A percentile compares a stretch with the other conserved stretches of the same genome.
Conservation (phyloP, 2,888 invertebrate species). For the Chrysolina haemoptera region DNA sequence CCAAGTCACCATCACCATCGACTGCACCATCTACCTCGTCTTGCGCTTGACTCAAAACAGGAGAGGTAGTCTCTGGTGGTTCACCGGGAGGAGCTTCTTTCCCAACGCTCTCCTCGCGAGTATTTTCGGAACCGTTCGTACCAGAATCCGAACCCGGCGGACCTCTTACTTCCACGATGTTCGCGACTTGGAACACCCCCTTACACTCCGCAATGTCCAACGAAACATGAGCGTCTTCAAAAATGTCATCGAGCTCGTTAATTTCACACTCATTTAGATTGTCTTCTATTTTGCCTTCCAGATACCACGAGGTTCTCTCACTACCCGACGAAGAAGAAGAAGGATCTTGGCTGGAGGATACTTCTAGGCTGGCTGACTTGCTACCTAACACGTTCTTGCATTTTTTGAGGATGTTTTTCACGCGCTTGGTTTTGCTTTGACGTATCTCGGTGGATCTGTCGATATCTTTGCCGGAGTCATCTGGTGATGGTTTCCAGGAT, state of each 20-base stretch:
- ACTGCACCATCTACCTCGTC: slow-evolving; percentile 61
- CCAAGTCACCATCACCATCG: slow-evolving; percentile 16
- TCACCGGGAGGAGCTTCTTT: slow-evolving; percentile 25
- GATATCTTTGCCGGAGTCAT: slow-evolving; percentile 58
- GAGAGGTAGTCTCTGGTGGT: slow-evolving; percentile 57
- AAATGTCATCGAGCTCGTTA: slow-evolving; percentile 62
- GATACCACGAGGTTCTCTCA: slow-evolving; percentile 61
- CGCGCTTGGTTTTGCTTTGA: slow-evolving; percentile 72
- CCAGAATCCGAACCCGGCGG: slow-evolving; percentile 34
- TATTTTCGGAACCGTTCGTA: slow-evolving; percentile 18
- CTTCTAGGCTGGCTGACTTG: slow-evolving; percentile 52
- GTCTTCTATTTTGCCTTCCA: slow-evolving; percentile 58
- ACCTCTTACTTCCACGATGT: slow-evolving; percentile 61
- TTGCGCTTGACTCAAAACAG: slow-evolving; percentile 65
- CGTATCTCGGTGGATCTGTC: slow-evolving; percentile 68
- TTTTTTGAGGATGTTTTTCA: slow-evolving; percentile 72
- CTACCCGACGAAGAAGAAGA: slow-evolving; percentile 38
- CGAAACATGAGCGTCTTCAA: slow-evolving; percentile 58
- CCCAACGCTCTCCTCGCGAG: slow-evolving; percentile 22
- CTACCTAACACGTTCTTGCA: slow-evolving; percentile 71
- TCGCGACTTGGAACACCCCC: slow-evolving; percentile 59
- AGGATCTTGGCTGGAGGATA: slow-evolving; percentile 28
- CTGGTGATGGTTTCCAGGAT: slow-evolving; percentile 66
- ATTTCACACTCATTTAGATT: slow-evolving; percentile 61
- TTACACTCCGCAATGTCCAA: slow-evolving; percentile 45